These are phyloP conservation scores for Torymus auratus DNA, from an alignment of 2,888 invertebrate genomes.

Conservation along the genomic window DNA sequence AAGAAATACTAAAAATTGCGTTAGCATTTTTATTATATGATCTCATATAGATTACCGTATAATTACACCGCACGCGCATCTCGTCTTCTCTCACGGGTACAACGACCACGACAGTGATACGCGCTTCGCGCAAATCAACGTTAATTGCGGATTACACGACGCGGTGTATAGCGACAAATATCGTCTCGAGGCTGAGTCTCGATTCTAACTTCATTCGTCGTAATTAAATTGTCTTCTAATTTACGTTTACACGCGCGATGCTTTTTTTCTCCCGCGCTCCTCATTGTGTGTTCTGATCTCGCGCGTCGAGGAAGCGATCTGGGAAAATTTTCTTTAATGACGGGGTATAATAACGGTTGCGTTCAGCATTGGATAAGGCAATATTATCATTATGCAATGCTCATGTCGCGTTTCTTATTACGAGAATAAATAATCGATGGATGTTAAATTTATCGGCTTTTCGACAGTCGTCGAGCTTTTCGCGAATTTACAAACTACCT, in stretches of 20 bases:
- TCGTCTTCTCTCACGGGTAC: constrained; percentile 38
- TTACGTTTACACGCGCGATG: not conserved
- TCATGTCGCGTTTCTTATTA: too few relatives aligned
- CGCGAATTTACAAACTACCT: too few relatives aligned
- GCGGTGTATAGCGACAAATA: constrained; percentile 29
- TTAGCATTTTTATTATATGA: constrained; percentile 1
- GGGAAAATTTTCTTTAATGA: too few relatives aligned
- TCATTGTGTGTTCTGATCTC: too few relatives aligned
- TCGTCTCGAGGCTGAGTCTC: constrained; percentile 23
- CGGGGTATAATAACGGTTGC: too few relatives aligned
- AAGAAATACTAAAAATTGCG: not conserved
- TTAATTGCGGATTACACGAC: constrained; percentile 34
- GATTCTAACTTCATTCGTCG: constrained; percentile 36
- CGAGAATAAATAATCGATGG: too few relatives aligned
- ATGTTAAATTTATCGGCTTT: too few relatives aligned
- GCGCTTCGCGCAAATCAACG: constrained; percentile 45
- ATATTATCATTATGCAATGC: too few relatives aligned
- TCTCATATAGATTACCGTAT: constrained; percentile 25
- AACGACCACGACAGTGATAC: constrained; percentile 35
- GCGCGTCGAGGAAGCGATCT: too few relatives aligned
- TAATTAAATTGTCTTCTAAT: constrained; percentile 43
- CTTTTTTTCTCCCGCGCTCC: too few relatives aligned
- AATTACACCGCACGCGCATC: constrained; percentile 25
- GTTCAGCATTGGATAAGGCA: not conserved
- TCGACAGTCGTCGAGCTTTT: too few relatives aligned